These are phyloP conservation scores for Drosophila parvula DNA, from an alignment of 1,140 invertebrate species.

Conservation along the genomic window DNA sequence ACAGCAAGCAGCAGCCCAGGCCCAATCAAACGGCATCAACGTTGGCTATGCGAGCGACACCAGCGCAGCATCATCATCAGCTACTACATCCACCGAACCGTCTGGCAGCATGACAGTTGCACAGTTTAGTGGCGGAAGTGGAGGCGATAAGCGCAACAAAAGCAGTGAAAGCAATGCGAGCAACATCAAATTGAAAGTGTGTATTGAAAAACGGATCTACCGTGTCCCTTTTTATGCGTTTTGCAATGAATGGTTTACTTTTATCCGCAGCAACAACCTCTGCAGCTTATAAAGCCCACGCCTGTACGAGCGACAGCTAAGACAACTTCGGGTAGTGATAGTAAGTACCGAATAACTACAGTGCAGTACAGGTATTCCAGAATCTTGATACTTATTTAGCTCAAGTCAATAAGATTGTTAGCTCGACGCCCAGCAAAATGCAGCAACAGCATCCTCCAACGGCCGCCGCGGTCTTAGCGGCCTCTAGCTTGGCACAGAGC, in stretches of 20 bases:
- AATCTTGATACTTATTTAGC: conserved; percentile 26
- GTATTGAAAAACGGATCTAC: conserved; percentile 13
- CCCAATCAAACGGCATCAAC: conserved; percentile 70
- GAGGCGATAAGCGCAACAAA: conserved; percentile 88
- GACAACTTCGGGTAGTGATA: conserved; percentile 84
- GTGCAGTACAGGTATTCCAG: background rate
- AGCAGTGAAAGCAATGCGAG: conserved; percentile 84
- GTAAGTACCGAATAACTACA: conserved; percentile 41
- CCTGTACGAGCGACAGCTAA: conserved; percentile 89
- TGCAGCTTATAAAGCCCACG: conserved; percentile 89
- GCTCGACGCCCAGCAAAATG: conserved; percentile 84
- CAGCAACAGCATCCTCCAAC: conserved; percentile 64
- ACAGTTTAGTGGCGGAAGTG: conserved; percentile 86
- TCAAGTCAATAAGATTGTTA: conserved; percentile 80
- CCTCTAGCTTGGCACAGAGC: conserved; percentile 50
- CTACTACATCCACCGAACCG: conserved; percentile 85
- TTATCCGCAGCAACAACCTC: conserved; percentile 58
- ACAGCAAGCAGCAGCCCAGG: conserved; percentile 61
- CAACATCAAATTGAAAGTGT: conserved; percentile 79
- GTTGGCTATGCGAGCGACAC: conserved; percentile 73
- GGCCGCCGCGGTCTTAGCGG: conserved; percentile 62
- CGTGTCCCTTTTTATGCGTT: background rate
- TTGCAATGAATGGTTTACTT: conserved; percentile 18
- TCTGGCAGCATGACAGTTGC: conserved; percentile 32
- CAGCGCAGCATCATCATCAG: conserved; percentile 66